A percentile compares a stretch with the other conserved stretches of the same genome.
These are phyloP conservation scores for rat (Rattus norvegicus) DNA, from an alignment of 2,113 vertebrate genomes.

Conservation along the genomic window GRCr8 NC_086032.1:99721001-99721500, in stretches of 20 bases:
- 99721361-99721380: background rate
- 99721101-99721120: background rate
- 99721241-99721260: background rate
- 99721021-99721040: background rate
- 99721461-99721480: background rate
- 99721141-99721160: background rate
- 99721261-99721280: background rate
- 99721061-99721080: background rate
- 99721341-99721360: background rate
- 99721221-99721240: background rate
- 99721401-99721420: background rate
- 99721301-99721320: background rate
- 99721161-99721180: background rate
- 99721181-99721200: background rate
- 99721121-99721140: background rate
- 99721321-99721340: background rate
- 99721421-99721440: background rate
- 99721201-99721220: background rate
- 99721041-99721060: background rate
- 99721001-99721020: background rate
- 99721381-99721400: background rate
- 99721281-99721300: background rate
- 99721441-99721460: background rate
- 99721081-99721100: background rate
- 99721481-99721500: background rate